Evolutionary conservation across 1,140 invertebrate genomes (phyloP), one percentile per base, ranked within the genome.

Genomic region (Temnothorax curvispinosus): DNA sequence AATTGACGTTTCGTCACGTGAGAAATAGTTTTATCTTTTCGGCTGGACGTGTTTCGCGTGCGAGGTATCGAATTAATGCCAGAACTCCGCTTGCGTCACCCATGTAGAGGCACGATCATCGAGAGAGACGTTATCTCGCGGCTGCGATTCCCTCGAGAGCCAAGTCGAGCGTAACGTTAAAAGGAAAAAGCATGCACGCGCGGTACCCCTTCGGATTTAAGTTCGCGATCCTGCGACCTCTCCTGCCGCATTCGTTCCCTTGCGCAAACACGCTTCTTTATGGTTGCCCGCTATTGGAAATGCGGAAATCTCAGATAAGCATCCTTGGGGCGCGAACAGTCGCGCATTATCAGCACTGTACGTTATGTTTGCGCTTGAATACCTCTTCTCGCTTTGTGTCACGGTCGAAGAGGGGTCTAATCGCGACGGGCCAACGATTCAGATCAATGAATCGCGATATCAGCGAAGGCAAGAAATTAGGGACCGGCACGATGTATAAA

Each of bases 241-340:
- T 35, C 27, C 27, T 21, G 44, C n/a, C 38, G 58, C 27, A 60
- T 56, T 38, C n/a, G 32, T 58, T 56, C 86, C 72, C 80, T 41
- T 88, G 32, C 67, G 80, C 88, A 90, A 90, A 90, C 88, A 90
- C 32, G 21, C 18, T 78, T 81, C 38, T 54, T 50, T 58, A 76
- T 50, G 62, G 56, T 1, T 35, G 41, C 8, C 13, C 69, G 44
- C 72, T 62, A 69, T 90, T 85, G 75, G 56, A 81, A 76, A 88
- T 56, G 69, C 69, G 81, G 38, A 90, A 90, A 90, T 81, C 86
- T 72, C 35, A 71, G 89, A 90, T 90, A 90, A 90, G 86, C 18
- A 90, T 90, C 69, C 86, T 77, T 35, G 69, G 54, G 50, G 69
- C 54, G 80, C 44, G 75, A 85, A 67, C 50, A 52, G 41, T 64